Base-by-base conservation (phyloP, 2,888 invertebrate species). In the Ectemnius cavifrons region DNA sequence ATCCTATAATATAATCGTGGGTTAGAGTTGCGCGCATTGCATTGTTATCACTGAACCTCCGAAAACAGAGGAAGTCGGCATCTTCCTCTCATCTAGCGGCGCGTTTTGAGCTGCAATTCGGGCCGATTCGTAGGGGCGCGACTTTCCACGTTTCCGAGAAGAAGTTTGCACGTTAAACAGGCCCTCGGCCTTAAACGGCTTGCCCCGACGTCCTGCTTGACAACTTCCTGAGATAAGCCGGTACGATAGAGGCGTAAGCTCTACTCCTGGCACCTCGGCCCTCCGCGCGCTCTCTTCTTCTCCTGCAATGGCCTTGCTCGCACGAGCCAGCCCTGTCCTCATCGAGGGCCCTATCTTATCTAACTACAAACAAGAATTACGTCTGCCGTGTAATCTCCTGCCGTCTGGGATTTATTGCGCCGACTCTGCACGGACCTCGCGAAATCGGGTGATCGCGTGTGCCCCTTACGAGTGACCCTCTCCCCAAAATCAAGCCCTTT, bases 321-420 rank as follows among this genome's bases (percentile, higher is more conserved):
- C 52, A 27, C 47, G 16, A 13, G 46, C 63, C 60, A 58, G 37
- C 46, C 45, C 37, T 59, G 18, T 37, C 47, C 58, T 67, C 66
- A 56, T 20, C 63, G 27, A 47, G 74, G 64, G 73, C 77, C 65
- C 67, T 88, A 88, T 89, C 89, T 89, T 89, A 89, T 89, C 89
- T 89, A 87, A 37, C 87, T 88, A 89, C 88, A 89, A 89, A 89
- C 89, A 89, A 89, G 89, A 89, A 87, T 88, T 89, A 89, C 88
- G 89, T 88, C 88, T 84, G 87, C 86, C 85, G 82, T 85, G 87
- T 87, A 89, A 89, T 89, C 89, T 88, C 77, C 70, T 64, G 74
- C 78, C 71, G 77, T 63, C 75, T 72, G 84, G 86, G 85, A 89
- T 89, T 89, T 89, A 89, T 89, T 89, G 86, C 79, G 46, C 73